Evolutionary conservation across 2,888 invertebrate species (phyloP), one percentile per base, ranked within the genome.

Genomic region (Dicycla oo): DNA sequence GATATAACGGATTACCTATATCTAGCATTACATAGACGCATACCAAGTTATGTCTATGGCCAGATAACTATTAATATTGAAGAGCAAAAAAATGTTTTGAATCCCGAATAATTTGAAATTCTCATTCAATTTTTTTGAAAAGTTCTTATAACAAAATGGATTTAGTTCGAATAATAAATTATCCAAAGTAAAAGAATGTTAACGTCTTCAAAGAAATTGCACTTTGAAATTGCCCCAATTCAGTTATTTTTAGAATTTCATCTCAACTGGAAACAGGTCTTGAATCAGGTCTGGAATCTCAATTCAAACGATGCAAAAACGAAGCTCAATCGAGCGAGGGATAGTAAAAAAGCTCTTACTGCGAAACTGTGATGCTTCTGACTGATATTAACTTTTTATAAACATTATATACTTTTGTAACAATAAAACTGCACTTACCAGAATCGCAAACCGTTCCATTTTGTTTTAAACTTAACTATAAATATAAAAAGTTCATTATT

Each of bases 401-500:
- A 60, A 58, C 7, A 40, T 1, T 2, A 20, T 1, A 38, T 45
- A 40, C 3, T 30, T 40, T 26, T n/a, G 0, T 64, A 45, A 49
- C 11, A 80, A 84, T 61, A 51, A 65, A 78, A 82, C 51, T 47
- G 23, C 45, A 86, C 93, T 91, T 78, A 93, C 92, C 92, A 89
- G 67, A 70, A 89, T 75, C 47, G 75, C 82, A 45, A 88, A 56
- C n/a, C 85, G 88, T 75, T 88, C 88, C 92, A 92, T 92, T 79
- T 81, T 80, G 60, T 56, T 71, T 73, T 54, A 80, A 75, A 67
- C 76, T 81, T 30, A 81, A 86, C 73, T 85, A 88, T 75, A 83
- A 81, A 80, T 72, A 30, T 57, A 62, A 78, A 87, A 86, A 90
- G 90, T 89, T 89, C 94, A 94, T 94, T 82, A 85, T 91, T 87